These are phyloP conservation scores for Colletes latitarsis DNA, from an alignment of 1,140 invertebrate genomes.

Conservation along the genomic window DNA sequence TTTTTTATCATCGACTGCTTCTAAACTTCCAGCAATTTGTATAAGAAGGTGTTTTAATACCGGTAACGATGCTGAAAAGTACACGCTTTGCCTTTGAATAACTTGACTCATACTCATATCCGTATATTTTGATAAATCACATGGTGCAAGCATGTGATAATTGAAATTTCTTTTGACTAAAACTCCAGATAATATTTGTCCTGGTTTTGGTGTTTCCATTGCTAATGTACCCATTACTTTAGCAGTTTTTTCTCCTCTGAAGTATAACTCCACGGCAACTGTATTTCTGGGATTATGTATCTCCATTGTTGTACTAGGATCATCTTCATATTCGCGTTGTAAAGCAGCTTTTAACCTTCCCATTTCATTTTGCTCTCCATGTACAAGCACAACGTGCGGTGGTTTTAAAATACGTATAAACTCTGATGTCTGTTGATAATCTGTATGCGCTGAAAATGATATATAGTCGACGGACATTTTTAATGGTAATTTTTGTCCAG, in stretches of 20 bases:
- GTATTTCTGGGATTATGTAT: conserved; percentile 99
- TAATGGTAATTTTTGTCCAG: conserved; percentile 96
- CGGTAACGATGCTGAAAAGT: conserved; percentile 90
- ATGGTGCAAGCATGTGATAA: conserved; percentile 96
- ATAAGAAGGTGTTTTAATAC: conserved; percentile 92
- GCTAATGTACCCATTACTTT: conserved; percentile 98
- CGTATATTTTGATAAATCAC: conserved; percentile 97
- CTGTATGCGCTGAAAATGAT: conserved; percentile 99
- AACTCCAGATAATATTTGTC: conserved; percentile 93
- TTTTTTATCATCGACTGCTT: conserved; percentile 88
- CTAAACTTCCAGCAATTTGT: conserved; percentile 91
- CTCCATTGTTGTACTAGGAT: conserved; percentile 92
- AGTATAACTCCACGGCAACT: conserved; percentile 95
- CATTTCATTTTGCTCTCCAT: conserved; percentile 99
- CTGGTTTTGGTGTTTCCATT: conserved; percentile 89
- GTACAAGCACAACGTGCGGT: conserved; percentile 97
- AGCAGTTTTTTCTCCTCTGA: conserved; percentile 98
- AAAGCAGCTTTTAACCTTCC: conserved; percentile 95
- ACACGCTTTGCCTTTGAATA: conserved; percentile 93
- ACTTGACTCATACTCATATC: conserved; percentile 97
- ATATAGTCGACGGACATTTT: conserved; percentile 99
- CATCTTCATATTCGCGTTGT: conserved; percentile 96
- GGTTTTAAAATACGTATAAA: conserved; percentile 97
- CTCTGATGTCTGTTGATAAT: conserved; percentile 99
- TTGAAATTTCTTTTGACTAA: conserved; percentile 99